A percentile compares a stretch with the other conserved stretches of the same genome.
phyloP scores from a whole-genome alignment of 2,888 invertebrate genomes.

The Drosophila testacea region DNA sequence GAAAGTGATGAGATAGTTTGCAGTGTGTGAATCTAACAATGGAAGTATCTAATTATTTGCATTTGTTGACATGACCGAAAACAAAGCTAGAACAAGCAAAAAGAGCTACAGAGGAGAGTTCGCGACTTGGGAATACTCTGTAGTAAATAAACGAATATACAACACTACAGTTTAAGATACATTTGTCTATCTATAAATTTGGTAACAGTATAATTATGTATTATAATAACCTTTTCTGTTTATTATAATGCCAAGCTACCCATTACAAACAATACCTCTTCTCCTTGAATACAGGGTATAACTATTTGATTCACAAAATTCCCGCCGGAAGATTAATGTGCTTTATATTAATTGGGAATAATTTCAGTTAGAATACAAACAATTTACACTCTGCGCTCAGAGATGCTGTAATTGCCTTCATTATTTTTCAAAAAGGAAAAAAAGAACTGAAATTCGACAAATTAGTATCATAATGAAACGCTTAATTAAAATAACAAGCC shows the following conservation, averaged over 20 bases:
- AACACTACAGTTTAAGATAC: no score
- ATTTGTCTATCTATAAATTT: no score
- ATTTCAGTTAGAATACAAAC: conserved; percentile 30
- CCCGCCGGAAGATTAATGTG: conserved; percentile 23
- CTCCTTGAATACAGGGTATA: conserved; percentile 4
- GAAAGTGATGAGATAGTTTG: conserved; percentile 27
- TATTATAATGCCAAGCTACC: no score
- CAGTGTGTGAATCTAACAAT: conserved; percentile 25
- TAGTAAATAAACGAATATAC: no score
- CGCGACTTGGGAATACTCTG: conserved; percentile 9
- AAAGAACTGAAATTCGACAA: conserved; percentile 46
- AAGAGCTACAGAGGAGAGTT: neutral
- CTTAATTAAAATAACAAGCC: conserved; percentile 76
- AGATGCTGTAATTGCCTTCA: conserved; percentile 47
- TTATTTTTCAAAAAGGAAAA: conserved; percentile 22
- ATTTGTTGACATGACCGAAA: conserved; percentile 37
- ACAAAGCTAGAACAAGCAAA: conserved; percentile 21
- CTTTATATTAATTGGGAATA: conserved; percentile 31
- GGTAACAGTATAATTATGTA: no score
- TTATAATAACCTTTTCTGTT: no score
- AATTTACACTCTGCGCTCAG: conserved; percentile 7
- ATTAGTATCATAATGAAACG: conserved; percentile 74
- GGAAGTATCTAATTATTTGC: conserved; percentile 29
- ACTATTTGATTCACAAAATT: neutral
- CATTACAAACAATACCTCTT: neutral